Percentiles rank a stretch among this genome's conserved stretches.
Conservation (phyloP, 2,888 invertebrate species). For the Catocala nupta region DNA sequence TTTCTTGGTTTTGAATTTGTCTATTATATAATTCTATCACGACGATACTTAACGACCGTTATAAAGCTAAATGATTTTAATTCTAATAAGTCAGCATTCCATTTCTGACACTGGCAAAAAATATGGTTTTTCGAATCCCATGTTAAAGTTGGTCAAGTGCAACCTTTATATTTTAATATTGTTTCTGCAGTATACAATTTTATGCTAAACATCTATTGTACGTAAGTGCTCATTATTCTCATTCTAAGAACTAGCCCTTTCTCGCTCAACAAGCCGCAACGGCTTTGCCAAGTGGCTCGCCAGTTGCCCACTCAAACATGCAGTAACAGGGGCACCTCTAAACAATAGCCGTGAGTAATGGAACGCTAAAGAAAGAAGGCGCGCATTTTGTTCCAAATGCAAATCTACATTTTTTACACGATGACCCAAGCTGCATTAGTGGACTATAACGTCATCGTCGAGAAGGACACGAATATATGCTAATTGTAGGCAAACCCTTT, state of each 20-base stretch:
- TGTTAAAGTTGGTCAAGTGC: too few species aligned
- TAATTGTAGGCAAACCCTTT: constrained; percentile 15
- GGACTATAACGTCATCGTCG: constrained; percentile 23
- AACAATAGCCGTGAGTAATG: constrained; percentile 41
- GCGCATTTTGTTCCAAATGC: constrained; percentile 25
- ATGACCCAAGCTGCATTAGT: constrained; percentile 27
- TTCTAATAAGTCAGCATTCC: too few species aligned
- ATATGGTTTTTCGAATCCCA: too few species aligned
- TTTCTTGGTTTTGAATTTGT: too few species aligned
- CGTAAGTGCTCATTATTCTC: background rate
- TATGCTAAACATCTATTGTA: too few species aligned
- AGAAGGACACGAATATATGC: background rate
- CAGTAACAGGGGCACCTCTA: constrained; percentile 19
- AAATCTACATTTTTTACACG: constrained; percentile 25
- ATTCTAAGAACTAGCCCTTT: constrained; percentile 8
- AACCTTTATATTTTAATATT: too few species aligned
- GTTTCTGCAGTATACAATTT: too few species aligned
- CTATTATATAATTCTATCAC: too few species aligned
- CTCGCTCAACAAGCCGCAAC: constrained; percentile 6
- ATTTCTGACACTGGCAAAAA: too few species aligned
- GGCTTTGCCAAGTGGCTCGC: constrained; percentile 14
- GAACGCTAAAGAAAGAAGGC: constrained; percentile 19
- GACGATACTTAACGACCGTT: too few species aligned
- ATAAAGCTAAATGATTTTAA: too few species aligned
- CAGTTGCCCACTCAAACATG: constrained; percentile 8